Percentiles rank a stretch among this genome's conserved stretches.
Evolutionary conservation across 2,113 vertebrate genomes (phyloP).

Genomic region (Dasyprocta punctata): DNA sequence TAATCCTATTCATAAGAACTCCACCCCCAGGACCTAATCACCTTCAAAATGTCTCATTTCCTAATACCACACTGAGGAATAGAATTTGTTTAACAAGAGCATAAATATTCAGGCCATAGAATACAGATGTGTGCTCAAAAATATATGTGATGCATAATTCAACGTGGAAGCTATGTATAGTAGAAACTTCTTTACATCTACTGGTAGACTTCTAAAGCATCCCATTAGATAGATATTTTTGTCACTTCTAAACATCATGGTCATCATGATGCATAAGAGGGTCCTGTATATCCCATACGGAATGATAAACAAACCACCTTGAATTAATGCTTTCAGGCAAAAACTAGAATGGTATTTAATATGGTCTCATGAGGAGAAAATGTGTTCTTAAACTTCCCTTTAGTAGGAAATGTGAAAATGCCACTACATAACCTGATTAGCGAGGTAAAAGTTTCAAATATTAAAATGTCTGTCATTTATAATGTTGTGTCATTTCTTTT

Average conservation of each 20-base stretch:
- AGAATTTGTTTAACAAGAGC: not conserved
- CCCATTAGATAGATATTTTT: not conserved
- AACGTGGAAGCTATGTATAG: not conserved
- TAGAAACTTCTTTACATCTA: not conserved
- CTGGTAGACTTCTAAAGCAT: not conserved
- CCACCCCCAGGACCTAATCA: not conserved
- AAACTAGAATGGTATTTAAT: not conserved
- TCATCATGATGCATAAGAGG: not conserved
- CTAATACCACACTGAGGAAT: not conserved
- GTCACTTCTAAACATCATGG: not conserved
- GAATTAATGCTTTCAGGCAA: not conserved
- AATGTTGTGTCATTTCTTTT: not conserved
- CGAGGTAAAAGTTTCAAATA: not conserved
- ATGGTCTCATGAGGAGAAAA: not conserved
- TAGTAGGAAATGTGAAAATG: not conserved
- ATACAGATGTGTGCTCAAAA: not conserved
- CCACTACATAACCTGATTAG: not conserved
- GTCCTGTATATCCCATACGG: not conserved
- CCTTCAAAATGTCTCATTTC: not conserved
- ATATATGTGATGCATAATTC: not conserved
- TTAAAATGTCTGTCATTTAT: not conserved
- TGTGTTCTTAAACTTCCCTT: not conserved
- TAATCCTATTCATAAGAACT: not conserved
- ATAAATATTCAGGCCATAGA: not conserved
- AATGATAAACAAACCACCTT: not conserved